Percentiles rank a stretch among this genome's conserved stretches.
Conservation (phyloP, 2,113 vertebrate genomes). For the Mus spicilegus region DNA sequence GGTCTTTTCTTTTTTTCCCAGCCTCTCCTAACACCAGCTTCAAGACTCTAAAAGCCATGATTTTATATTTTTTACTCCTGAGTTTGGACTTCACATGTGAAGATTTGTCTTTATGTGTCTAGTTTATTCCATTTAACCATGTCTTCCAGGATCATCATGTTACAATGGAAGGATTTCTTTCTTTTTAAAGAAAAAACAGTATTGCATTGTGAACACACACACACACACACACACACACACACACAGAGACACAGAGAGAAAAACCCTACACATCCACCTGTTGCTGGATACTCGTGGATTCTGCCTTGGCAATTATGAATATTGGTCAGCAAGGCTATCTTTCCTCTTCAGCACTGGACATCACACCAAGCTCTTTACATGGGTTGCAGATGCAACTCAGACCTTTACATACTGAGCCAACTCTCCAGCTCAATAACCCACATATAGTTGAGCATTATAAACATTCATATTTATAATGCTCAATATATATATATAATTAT, state of each 20-base stretch:
- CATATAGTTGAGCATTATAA: not conserved
- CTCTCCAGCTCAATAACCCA: not conserved
- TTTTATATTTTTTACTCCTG: not conserved
- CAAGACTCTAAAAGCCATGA: not conserved
- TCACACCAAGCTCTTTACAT: not conserved
- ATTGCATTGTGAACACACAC: not conserved
- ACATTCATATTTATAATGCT: not conserved
- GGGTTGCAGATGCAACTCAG: not conserved
- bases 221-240: not conserved
- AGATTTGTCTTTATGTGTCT: not conserved
- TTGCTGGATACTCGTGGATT: not conserved
- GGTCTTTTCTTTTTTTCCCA: not conserved
- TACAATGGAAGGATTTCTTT: not conserved
- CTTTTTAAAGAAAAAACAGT: not conserved
- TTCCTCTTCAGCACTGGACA: not conserved
- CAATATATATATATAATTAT: not conserved
- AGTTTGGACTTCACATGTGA: not conserved
- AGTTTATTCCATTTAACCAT: not conserved
- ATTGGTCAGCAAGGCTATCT: not conserved
- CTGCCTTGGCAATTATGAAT: not conserved
- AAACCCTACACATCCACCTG: not conserved
- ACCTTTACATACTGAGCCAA: not conserved
- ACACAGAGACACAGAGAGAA: not conserved
- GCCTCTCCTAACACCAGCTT: not conserved
- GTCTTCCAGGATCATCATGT: not conserved